Evolutionary conservation across 2,797 vertebrate species (phyloP).

Genomic region (Catostomus latipinnis): DNA sequence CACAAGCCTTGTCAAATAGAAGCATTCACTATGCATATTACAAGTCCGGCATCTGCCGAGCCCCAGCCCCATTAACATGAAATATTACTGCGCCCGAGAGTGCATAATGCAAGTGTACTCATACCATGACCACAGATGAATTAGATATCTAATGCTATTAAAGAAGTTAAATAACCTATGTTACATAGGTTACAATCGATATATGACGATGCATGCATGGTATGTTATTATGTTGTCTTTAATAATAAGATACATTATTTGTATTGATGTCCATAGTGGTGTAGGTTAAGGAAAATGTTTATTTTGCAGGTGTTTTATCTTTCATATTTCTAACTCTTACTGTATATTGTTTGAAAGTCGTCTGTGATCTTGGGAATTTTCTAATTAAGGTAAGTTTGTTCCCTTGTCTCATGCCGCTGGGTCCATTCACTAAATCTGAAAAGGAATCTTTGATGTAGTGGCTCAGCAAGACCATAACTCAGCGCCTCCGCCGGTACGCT

Average conservation of each 20-base stretch:
- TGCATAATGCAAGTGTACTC: constrained; percentile 53
- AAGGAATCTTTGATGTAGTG: constrained; percentile 91
- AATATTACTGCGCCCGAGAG: constrained; percentile 61
- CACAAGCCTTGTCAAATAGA: constrained; percentile 65
- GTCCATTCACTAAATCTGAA: constrained; percentile 80
- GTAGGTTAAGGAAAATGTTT: too few species aligned
- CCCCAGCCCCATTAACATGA: constrained; percentile 63
- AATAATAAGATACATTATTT: too few species aligned
- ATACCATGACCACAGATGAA: constrained; percentile 49
- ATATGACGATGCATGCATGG: too few species aligned
- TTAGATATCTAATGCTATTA: constrained; percentile 46
- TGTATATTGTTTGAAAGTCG: constrained; percentile 17
- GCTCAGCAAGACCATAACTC: constrained; percentile 94
- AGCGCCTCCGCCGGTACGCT: constrained; percentile 91
- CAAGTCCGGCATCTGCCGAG: constrained; percentile 60
- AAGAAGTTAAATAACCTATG: background rate
- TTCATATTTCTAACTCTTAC: background rate
- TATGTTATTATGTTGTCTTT: too few species aligned
- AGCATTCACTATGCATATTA: constrained; percentile 65
- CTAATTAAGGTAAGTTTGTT: constrained; percentile 77
- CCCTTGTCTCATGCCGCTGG: constrained; percentile 76
- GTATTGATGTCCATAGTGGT: background rate
- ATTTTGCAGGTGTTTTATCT: too few species aligned
- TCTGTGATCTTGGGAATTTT: constrained; percentile 65
- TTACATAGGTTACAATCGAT: too few species aligned